These are phyloP conservation scores for Stigmatopora nigra DNA, from an alignment of 2,113 vertebrate species.

Conservation along the genomic window DNA sequence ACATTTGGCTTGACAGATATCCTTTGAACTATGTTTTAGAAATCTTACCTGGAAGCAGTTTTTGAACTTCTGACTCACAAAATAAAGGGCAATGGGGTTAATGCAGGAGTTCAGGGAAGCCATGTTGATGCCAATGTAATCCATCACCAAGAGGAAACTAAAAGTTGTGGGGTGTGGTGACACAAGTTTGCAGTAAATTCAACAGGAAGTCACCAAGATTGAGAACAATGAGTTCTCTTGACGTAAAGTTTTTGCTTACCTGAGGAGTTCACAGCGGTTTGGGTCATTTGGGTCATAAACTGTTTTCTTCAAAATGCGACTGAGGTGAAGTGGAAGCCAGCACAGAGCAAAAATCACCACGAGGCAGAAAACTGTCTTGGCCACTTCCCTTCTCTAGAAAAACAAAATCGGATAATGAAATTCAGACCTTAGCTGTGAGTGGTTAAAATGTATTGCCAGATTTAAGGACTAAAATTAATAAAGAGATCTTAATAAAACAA, in stretches of 20 bases:
- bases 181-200: conserved; percentile 20
- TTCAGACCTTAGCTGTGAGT: background rate
- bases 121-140: conserved; percentile 93
- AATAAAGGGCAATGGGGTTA: conserved; percentile 88
- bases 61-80: conserved; percentile 89
- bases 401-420: conserved; percentile 8
- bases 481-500: too few species aligned
- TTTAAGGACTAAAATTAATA: background rate
- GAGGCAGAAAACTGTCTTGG: conserved; percentile 86
- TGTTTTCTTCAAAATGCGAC: conserved; percentile 84
- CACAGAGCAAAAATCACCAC: conserved; percentile 87
- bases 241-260: conserved; percentile 53
- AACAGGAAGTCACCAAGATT: conserved; percentile 33
- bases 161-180: background rate
- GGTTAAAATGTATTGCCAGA: background rate
- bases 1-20: background rate
- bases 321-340: conserved; percentile 88
- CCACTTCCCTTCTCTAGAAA: conserved; percentile 80
- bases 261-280: conserved; percentile 84
- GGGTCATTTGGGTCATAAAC: conserved; percentile 77
- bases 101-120: conserved; percentile 91
- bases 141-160: conserved; percentile 86
- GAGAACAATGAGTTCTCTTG: conserved; percentile 40
- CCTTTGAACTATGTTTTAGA: background rate
- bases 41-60: conserved; percentile 83